A percentile compares a stretch with the other conserved stretches of the same genome.
Evolutionary conservation across 2,113 vertebrate genomes (phyloP).

Genomic region (Thomomys bottae): DNA sequence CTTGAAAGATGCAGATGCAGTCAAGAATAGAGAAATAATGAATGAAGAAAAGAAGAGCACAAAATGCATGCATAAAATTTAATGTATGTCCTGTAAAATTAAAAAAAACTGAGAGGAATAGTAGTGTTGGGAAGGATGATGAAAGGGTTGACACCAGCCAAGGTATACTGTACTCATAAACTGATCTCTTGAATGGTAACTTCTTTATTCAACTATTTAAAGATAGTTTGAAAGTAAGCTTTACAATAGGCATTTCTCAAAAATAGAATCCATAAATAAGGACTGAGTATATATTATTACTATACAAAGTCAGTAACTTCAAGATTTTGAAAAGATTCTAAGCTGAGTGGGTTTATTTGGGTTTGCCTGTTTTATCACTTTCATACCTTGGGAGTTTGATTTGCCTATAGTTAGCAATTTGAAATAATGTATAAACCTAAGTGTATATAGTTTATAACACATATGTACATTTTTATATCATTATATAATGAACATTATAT

Average conservation of each 20-base stretch:
- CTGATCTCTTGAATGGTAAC: too few species aligned
- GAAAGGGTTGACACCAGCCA: too few species aligned
- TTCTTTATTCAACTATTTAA: too few species aligned
- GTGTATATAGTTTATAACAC: slow-evolving; percentile 10
- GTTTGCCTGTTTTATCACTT: slow-evolving; percentile 40
- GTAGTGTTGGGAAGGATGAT: too few species aligned
- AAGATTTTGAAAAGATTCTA: slow-evolving; percentile 33
- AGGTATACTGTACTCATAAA: too few species aligned
- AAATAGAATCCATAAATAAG: neutral
- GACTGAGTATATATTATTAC: neutral
- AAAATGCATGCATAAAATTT: too few species aligned
- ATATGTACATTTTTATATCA: neutral
- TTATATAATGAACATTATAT: neutral
- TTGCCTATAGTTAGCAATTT: slow-evolving; percentile 25
- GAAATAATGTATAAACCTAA: slow-evolving; percentile 25
- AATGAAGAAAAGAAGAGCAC: too few species aligned
- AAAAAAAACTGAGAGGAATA: too few species aligned
- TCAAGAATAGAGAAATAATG: too few species aligned
- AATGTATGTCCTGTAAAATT: too few species aligned
- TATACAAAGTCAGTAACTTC: slow-evolving; percentile 19
- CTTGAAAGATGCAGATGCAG: too few species aligned
- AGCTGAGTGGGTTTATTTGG: slow-evolving; percentile 16
- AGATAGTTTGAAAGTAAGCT: neutral
- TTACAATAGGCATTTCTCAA: neutral
- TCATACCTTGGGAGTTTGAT: neutral